phyloP scores from a whole-genome alignment of 2,888 invertebrate species.

The Teinopalpus imperialis region DNA sequence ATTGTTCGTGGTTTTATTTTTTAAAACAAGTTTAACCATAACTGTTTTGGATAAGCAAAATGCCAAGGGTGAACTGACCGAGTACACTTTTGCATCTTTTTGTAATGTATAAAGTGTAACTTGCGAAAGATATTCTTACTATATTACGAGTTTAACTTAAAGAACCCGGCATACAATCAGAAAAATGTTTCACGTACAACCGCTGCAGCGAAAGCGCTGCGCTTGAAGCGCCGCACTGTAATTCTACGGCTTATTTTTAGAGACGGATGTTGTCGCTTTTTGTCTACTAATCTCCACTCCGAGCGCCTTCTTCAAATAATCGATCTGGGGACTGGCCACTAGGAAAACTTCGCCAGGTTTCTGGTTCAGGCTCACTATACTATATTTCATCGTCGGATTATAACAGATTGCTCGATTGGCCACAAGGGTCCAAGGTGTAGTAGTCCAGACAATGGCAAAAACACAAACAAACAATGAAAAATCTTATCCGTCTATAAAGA shows the following conservation, averaged over 20 bases:
- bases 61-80: no score
- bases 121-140: no score
- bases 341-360: conserved; percentile 77
- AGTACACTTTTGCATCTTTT: no score
- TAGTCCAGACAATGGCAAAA: conserved; percentile 96
- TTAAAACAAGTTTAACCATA: no score
- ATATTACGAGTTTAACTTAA: no score
- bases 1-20: no score
- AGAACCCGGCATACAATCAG: no score
- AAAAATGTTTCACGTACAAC: conserved; percentile 72
- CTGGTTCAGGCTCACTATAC: conserved; percentile 75
- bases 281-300: conserved; percentile 47
- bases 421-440: conserved; percentile 98
- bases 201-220: conserved; percentile 80
- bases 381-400: conserved; percentile 84
- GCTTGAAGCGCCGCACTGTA: conserved; percentile 78
- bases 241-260: conserved; percentile 80
- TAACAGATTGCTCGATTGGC: conserved; percentile 95
- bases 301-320: conserved; percentile 68
- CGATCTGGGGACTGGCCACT: conserved; percentile 82
- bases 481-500: no score
- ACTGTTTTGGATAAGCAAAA: no score
- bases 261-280: conserved; percentile 81
- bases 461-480: no score
- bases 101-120: no score